Percentiles rank a stretch among this genome's conserved stretches.
These are phyloP conservation scores for Scaptomyza polygonia DNA, from an alignment of 2,888 invertebrate genomes.

Conservation along the genomic window DNA sequence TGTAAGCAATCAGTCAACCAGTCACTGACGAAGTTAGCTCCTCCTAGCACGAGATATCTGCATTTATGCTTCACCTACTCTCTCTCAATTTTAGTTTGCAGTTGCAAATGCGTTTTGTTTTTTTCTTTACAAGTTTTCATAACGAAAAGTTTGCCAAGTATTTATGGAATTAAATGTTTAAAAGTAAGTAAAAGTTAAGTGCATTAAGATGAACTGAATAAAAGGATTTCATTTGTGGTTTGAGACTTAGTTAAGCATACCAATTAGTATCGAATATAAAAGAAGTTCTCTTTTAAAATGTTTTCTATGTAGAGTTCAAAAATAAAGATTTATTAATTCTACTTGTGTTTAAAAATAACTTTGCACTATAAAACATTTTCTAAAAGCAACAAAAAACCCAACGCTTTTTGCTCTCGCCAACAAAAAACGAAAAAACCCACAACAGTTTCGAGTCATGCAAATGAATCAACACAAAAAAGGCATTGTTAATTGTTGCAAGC, in stretches of 20 bases:
- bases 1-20: conserved; percentile 71
- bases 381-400: conserved; percentile 28
- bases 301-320: too few relatives aligned
- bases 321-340: too few relatives aligned
- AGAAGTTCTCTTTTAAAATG: too few relatives aligned
- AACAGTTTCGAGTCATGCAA: conserved; percentile 14
- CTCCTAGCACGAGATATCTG: conserved; percentile 38
- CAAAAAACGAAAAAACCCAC: conserved; percentile 19
- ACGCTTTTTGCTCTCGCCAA: conserved; percentile 45
- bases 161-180: not conserved
- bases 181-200: not conserved
- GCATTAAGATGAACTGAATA: not conserved
- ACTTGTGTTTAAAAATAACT: too few relatives aligned
- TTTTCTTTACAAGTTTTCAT: not conserved
- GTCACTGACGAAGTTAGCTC: conserved; percentile 55
- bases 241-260: too few relatives aligned
- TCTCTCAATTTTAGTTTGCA: conserved; percentile 30
- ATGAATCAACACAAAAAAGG: conserved; percentile 13
- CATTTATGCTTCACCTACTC: conserved; percentile 58
- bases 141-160: not conserved
- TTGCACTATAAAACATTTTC: too few relatives aligned
- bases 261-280: not conserved
- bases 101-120: not conserved
- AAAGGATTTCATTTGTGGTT: not conserved
- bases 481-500: conserved; percentile 48